Evolutionary conservation across 2,113 vertebrate genomes (phyloP), one percentile per base, ranked within the genome.

Genomic region (Eulacestoma nigropectus): DNA sequence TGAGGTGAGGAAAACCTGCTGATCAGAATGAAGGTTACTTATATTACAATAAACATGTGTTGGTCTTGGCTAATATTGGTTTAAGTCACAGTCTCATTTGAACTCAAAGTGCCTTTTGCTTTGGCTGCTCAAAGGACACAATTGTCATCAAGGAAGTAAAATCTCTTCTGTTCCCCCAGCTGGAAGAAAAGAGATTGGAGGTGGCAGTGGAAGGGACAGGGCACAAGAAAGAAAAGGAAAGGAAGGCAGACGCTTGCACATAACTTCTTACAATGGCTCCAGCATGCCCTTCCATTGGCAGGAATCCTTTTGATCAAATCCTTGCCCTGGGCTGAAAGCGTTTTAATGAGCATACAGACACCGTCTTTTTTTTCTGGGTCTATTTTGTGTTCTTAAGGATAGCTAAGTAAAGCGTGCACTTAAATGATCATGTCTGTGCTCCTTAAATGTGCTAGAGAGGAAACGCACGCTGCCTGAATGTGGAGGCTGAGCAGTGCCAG

Each of bases 281-380:
- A 84, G 89, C 86, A 62, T 93, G 96, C 95, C 96, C 94, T 95
- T 96, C 95, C 91, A 88, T 96, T 93, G 95, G 94, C 89, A 87
- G 94, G 96, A 95, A 97, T 97, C 92, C 96, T 95, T 91, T 94
- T 96, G 95, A 97, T 98, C 97, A 98, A 98, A 98, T 97, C 84
- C 94, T 95, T 79, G 63, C 96, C 96, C 96, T 97, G 59, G 74
- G 90, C 96, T 96, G 96, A 92, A 94, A 95, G 95, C 3, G 65
- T 95, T 97, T 97, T 97, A 97, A 97, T 97, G 96, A 97, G 96
- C 86, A 76, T 82, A 97, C 95, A 96, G 95, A 78, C 92, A 85
- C 88, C 1, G 33, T 94, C 95, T 96, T 77, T 90, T 85, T 95
- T 97, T 96, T 75, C 95, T 44, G 72, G 82, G 93, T 94, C 93